Conservation (phyloP, 1,140 invertebrate species). For the Drosophila sechellia region DNA sequence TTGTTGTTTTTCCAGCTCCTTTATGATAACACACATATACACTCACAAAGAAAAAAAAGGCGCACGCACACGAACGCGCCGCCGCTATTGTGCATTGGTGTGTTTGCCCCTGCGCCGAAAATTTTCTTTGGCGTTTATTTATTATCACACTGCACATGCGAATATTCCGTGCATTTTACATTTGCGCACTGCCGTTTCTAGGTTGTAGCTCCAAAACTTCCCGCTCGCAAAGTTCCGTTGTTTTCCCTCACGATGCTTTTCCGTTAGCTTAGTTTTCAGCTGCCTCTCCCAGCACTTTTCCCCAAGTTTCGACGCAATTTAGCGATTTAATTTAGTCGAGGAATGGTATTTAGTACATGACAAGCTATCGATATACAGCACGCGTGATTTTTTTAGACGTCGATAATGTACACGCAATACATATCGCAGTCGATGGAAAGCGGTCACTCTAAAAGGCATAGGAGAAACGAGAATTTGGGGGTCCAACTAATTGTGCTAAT, state of each 20-base stretch:
- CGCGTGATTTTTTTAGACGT: background rate
- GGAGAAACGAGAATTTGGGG: background rate
- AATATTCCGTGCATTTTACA: constrained; percentile 70
- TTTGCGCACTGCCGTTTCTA: constrained; percentile 64
- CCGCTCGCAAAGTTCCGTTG: constrained; percentile 17
- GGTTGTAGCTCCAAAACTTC: constrained; percentile 24
- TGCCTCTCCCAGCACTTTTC: constrained; percentile 23
- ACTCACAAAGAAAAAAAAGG: constrained; percentile 2
- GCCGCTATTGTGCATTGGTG: constrained; percentile 46
- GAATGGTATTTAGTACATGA: constrained; percentile 19
- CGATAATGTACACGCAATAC: background rate
- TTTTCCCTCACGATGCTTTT: background rate
- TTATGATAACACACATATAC: constrained; percentile 32
- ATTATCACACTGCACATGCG: constrained; percentile 67
- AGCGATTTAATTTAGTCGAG: constrained; percentile 24
- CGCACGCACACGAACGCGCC: constrained; percentile 24
- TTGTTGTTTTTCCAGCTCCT: constrained; percentile 23
- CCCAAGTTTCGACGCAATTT: constrained; percentile 33
- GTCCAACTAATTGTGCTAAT: background rate
- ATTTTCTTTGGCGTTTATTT: constrained; percentile 53
- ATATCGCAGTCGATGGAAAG: background rate
- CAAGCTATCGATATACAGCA: background rate
- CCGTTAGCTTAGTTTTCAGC: constrained; percentile 16
- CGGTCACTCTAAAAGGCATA: background rate
- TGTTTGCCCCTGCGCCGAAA: constrained; percentile 66